Evolutionary conservation across 1,140 invertebrate genomes (phyloP), one percentile per base, ranked within the genome.

Genomic region (Vanessa tameamea): DNA sequence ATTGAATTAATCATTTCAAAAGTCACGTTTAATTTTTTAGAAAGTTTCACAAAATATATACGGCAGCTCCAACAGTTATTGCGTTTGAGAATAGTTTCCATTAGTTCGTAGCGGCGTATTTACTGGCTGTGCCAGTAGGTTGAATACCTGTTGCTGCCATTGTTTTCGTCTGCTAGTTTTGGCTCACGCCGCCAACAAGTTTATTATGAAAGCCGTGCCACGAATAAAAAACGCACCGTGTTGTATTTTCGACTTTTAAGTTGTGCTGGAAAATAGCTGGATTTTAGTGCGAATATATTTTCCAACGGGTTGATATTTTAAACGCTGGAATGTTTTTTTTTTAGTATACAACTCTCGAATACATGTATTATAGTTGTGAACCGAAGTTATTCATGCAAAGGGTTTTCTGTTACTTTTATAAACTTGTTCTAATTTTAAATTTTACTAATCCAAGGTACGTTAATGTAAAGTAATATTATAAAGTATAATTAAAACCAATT

Each of bases 61-160:
- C 20, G 20, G 8, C 53, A 12, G 3, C 20, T 13, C 20, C 15
- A 57, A 20, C 31, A 11, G 14, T n/a, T 8, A n/a, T 15, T 15
- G 55, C 66, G 20, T 69, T 69, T 69, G 66, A 69, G 51, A 59
- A 69, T 57, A 69, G 51, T 69, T 57, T 59, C 23, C 51, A 43
- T 69, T 31, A 31, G 51, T 67, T 67, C 64, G 23, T 14, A 12
- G 14, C 48, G 48, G 20, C 50, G n/a, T 37, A 43, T 16, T 51
- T 20, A 14, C 64, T 43, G 37, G 37, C 37, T 43, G 48, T 47
- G 31, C 23, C 68, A 43, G 37, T 67, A 20, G 53, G 73, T 64
- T 55, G 75, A 63, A 69, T 81, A 88, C 88, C 88, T 88, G 88
- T 88, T 90, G 88, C 88, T 73, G 82, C 82, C 79, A 86, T 90